Percentiles rank a stretch among this genome's conserved stretches.
phyloP scores from a whole-genome alignment of 2,113 vertebrate genomes.

The Xenopus tropicalis region DNA sequence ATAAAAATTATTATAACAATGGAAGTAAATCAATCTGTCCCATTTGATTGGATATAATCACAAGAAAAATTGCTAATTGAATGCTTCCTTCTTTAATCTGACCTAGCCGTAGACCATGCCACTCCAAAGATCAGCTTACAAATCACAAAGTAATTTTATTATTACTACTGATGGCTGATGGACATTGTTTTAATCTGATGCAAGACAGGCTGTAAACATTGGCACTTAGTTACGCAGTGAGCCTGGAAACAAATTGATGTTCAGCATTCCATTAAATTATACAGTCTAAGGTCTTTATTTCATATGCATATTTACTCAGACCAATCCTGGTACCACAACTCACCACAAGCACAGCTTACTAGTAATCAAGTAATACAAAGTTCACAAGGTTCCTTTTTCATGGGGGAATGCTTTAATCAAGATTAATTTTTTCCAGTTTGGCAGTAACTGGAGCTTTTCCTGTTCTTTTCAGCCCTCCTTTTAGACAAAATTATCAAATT shows the following conservation, averaged over 20 bases:
- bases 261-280: conserved; percentile 42
- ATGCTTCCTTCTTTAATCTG: background rate
- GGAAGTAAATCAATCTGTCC: too few species aligned
- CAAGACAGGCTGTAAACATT: conserved; percentile 12
- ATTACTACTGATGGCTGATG: conserved; percentile 22
- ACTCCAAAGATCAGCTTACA: background rate
- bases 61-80: too few species aligned
- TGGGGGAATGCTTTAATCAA: conserved; percentile 74
- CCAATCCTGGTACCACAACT: conserved; percentile 27
- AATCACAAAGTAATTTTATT: conserved; percentile 23
- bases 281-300: conserved; percentile 22
- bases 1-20: too few species aligned
- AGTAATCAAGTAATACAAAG: conserved; percentile 56
- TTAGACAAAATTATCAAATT: conserved; percentile 76
- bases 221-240: conserved; percentile 34
- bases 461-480: conserved; percentile 61
- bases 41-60: too few species aligned
- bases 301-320: conserved; percentile 29
- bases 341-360: conserved; percentile 36
- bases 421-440: conserved; percentile 75
- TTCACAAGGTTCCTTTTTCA: conserved; percentile 67
- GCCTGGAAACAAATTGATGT: conserved; percentile 37
- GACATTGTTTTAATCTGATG: conserved; percentile 15
- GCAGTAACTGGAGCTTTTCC: conserved; percentile 73
- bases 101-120: background rate